phyloP scores from a whole-genome alignment of 2,797 vertebrate genomes.

The Atherinosoma microstoma region DNA sequence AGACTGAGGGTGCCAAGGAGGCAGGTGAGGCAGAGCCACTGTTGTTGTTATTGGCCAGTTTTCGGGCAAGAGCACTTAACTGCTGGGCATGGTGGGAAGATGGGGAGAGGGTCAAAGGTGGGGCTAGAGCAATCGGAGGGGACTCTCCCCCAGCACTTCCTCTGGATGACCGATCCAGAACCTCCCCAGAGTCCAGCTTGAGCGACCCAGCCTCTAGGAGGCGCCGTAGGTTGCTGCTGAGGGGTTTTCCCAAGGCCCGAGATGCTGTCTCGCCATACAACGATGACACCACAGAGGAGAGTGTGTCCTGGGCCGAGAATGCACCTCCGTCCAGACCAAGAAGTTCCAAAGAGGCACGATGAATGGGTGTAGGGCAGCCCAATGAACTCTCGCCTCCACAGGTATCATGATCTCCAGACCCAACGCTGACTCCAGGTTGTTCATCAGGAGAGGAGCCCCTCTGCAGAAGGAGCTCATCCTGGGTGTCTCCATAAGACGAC shows the following conservation, averaged over 20 bases:
- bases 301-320: slow-evolving; percentile 89
- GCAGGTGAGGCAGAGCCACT: slow-evolving; percentile 82
- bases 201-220: slow-evolving; percentile 96
- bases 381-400: slow-evolving; percentile 91
- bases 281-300: slow-evolving; percentile 92
- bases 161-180: slow-evolving; percentile 75
- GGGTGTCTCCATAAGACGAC: slow-evolving; percentile 92
- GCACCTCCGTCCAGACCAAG: slow-evolving; percentile 87
- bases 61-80: slow-evolving; percentile 96
- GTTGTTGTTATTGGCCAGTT: slow-evolving; percentile 88
- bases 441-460: slow-evolving; percentile 89
- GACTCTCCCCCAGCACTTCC: slow-evolving; percentile 83
- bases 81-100: slow-evolving; percentile 97
- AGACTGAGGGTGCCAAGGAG: slow-evolving; percentile 77
- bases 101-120: slow-evolving; percentile 90
- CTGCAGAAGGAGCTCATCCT: slow-evolving; percentile 88
- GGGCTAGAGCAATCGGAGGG: slow-evolving; percentile 86
- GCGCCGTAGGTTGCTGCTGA: slow-evolving; percentile 95
- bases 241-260: slow-evolving; percentile 90
- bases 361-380: slow-evolving; percentile 92
- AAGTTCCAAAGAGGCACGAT: slow-evolving; percentile 90
- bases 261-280: slow-evolving; percentile 90
- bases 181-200: slow-evolving; percentile 88
- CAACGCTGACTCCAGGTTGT: slow-evolving; percentile 80
- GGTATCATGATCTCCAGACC: slow-evolving; percentile 86